Evolutionary conservation across 1,140 invertebrate genomes (phyloP).

Genomic region (Parasteatoda tepidariorum): DNA sequence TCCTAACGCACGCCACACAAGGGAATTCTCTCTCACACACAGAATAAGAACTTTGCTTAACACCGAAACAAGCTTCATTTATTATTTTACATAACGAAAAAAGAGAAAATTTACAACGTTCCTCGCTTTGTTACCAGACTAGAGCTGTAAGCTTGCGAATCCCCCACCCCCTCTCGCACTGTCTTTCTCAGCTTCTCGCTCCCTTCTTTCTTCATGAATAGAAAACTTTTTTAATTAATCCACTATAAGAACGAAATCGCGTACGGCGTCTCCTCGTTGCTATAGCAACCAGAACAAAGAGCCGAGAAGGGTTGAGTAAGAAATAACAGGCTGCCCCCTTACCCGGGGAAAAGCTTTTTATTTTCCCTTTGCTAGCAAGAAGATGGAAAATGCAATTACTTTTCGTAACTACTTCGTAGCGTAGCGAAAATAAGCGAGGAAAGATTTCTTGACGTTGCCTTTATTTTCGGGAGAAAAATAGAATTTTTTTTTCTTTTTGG

Average conservation of each 20-base stretch:
- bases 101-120: constrained; percentile 33
- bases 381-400: constrained; percentile 50
- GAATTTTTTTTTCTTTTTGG: no score
- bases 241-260: constrained; percentile 46
- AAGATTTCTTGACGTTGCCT: background rate
- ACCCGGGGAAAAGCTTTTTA: background rate
- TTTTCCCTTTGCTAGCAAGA: background rate
- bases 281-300: constrained; percentile 51
- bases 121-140: constrained; percentile 36
- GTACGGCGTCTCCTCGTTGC: constrained; percentile 18
- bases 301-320: constrained; percentile 14
- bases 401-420: constrained; percentile 47
- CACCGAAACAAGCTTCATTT: constrained; percentile 59
- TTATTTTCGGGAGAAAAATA: constrained; percentile 40
- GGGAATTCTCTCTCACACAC: constrained; percentile 13
- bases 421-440: constrained; percentile 19
- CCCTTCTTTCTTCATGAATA: constrained; percentile 40
- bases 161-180: no score
- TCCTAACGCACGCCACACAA: constrained; percentile 8
- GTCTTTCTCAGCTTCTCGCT: constrained; percentile 33
- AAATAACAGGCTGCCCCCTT: constrained; percentile 11
- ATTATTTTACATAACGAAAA: constrained; percentile 41
- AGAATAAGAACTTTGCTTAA: constrained; percentile 50
- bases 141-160: no score
- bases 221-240: constrained; percentile 61